phyloP scores from a whole-genome alignment of 1,140 invertebrate genomes.

The Paraescarpia echinospica region DNA sequence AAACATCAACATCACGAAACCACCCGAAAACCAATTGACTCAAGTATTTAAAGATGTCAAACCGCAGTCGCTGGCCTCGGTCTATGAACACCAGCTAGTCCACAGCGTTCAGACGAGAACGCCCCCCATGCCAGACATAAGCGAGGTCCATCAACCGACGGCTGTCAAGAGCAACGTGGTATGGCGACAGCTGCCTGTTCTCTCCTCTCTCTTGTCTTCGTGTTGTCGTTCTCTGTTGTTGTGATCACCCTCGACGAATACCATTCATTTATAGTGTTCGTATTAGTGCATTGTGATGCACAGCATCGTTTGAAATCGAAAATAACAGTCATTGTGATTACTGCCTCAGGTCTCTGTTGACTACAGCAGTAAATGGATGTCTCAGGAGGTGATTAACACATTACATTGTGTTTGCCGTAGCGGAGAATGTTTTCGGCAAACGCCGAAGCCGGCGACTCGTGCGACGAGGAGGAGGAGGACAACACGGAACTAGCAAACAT shows the following conservation, averaged over 20 bases:
- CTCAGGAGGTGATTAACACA: too few species aligned
- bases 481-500: not conserved
- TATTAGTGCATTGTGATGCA: too few species aligned
- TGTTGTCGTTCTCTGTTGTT: too few species aligned
- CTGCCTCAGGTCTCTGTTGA: too few species aligned
- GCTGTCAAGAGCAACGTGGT: not conserved
- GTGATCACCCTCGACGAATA: too few species aligned
- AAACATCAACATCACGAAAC: not conserved
- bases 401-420: not conserved
- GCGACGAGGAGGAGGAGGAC: constrained; percentile 4
- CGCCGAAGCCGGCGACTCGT: not conserved
- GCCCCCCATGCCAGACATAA: not conserved
- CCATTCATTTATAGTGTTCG: too few species aligned
- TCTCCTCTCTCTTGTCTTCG: too few species aligned
- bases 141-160: not conserved
- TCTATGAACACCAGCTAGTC: not conserved
- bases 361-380: too few species aligned
- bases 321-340: too few species aligned
- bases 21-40: not conserved
- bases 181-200: not conserved
- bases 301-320: too few species aligned
- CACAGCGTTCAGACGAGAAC: not conserved
- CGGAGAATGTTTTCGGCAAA: not conserved
- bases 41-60: not conserved
- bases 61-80: not conserved